A percentile compares a stretch with the other conserved stretches of the same genome.
These are phyloP conservation scores for Centropyge bicolor DNA, from an alignment of 2,797 vertebrate species.

Conservation along the genomic window DNA sequence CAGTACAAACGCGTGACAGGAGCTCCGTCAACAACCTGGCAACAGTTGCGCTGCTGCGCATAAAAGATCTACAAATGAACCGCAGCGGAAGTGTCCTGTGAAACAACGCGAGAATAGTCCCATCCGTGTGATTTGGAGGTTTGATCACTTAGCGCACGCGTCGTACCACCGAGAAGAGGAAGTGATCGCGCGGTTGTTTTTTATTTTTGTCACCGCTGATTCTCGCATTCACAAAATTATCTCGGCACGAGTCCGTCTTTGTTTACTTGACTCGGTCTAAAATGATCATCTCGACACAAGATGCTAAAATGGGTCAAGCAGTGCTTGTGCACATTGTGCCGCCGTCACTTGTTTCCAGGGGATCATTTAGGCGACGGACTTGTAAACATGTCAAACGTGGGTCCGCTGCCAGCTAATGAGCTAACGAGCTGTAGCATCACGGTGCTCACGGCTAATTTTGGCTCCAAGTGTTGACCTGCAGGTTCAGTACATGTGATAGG, in stretches of 20 bases:
- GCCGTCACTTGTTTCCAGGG: slow-evolving; percentile 77
- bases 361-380: slow-evolving; percentile 73
- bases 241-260: neutral
- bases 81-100: rapidly evolving
- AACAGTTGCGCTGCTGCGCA: slow-evolving; percentile 19
- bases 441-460: neutral
- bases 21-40: slow-evolving; percentile 45
- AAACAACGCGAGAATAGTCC: rapidly evolving
- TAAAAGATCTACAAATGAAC: slow-evolving; percentile 57
- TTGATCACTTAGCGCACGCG: slow-evolving; percentile 8
- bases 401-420: neutral
- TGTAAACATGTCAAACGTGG: slow-evolving; percentile 64
- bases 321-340: neutral
- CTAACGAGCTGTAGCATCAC: neutral
- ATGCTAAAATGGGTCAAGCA: neutral
- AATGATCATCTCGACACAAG: neutral
- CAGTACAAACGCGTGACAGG: slow-evolving; percentile 82
- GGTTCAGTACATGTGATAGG: slow-evolving; percentile 65
- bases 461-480: neutral
- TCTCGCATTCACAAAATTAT: neutral
- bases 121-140: slow-evolving; percentile 52
- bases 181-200: slow-evolving; percentile 20
- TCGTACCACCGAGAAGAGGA: slow-evolving; percentile 41
- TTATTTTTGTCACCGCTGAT: neutral
- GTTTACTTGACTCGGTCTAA: neutral